These are phyloP conservation scores for Sesamia nonagrioides DNA, from an alignment of 1,140 invertebrate species.

Conservation along the genomic window DNA sequence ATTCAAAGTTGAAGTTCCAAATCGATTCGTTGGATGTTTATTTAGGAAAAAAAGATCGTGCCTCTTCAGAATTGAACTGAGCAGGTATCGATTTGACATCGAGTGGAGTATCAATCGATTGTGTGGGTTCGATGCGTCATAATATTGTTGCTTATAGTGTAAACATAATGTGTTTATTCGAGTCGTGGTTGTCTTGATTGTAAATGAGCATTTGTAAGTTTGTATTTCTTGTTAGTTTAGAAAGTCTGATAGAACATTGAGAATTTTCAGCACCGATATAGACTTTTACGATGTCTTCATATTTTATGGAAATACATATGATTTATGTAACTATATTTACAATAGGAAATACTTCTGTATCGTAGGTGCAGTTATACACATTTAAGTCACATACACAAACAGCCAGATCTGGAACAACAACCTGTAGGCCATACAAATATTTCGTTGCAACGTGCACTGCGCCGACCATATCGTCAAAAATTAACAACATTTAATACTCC, in stretches of 20 bases:
- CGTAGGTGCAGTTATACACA: too few relatives aligned
- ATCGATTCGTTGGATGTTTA: slow-evolving; percentile 84
- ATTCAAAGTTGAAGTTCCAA: slow-evolving; percentile 78
- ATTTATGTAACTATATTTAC: too few relatives aligned
- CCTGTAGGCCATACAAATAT: too few relatives aligned
- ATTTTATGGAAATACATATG: too few relatives aligned
- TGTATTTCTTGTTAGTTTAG: slow-evolving; percentile 22
- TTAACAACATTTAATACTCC: too few relatives aligned
- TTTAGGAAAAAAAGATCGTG: slow-evolving; percentile 80
- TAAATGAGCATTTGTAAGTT: slow-evolving; percentile 40
- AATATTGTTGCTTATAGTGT: slow-evolving; percentile 47
- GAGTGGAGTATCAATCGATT: slow-evolving; percentile 67
- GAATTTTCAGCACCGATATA: background rate
- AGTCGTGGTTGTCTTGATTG: slow-evolving; percentile 34
- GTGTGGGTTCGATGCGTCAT: slow-evolving; percentile 31
- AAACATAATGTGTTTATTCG: slow-evolving; percentile 44
- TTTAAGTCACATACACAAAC: too few relatives aligned
- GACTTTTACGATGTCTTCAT: background rate
- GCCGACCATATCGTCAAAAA: too few relatives aligned
- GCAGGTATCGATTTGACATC: slow-evolving; percentile 64
- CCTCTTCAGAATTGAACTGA: slow-evolving; percentile 74
- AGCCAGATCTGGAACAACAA: too few relatives aligned
- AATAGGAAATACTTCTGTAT: too few relatives aligned
- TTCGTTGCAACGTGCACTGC: too few relatives aligned
- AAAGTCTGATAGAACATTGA: background rate